A percentile compares a stretch with the other conserved stretches of the same genome.
phyloP scores from a whole-genome alignment of 2,113 vertebrate species.

The Psephotus haematonotus region DNA sequence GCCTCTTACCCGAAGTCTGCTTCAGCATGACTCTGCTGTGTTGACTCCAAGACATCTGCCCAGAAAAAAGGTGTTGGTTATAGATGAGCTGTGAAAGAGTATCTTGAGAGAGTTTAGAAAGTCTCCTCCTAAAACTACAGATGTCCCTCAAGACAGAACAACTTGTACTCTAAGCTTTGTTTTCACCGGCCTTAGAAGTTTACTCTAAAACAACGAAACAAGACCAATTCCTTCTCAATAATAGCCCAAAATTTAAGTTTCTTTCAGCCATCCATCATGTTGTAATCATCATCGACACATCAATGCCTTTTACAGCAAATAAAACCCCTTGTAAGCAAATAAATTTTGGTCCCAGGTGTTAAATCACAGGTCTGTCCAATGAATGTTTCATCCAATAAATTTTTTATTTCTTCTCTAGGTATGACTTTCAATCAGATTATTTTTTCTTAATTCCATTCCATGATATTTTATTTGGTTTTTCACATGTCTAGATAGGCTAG shows the following conservation, averaged over 20 bases:
- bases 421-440: neutral
- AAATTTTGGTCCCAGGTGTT: neutral
- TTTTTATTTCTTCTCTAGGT: neutral
- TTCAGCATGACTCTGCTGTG: neutral
- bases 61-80: neutral
- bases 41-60: neutral
- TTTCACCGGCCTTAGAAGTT: neutral
- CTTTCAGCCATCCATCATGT: neutral
- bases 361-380: neutral
- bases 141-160: neutral
- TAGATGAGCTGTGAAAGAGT: neutral
- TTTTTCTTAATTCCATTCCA: neutral
- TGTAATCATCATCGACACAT: neutral
- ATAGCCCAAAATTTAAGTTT: neutral
- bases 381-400: neutral
- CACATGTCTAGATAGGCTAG: neutral
- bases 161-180: neutral
- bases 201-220: neutral
- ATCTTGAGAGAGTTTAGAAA: neutral
- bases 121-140: neutral
- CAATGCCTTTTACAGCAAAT: neutral
- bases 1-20: neutral
- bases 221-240: neutral
- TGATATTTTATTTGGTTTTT: neutral
- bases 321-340: neutral